phyloP scores from a whole-genome alignment of 2,888 invertebrate genomes.

The Geophilus truncorum region DNA sequence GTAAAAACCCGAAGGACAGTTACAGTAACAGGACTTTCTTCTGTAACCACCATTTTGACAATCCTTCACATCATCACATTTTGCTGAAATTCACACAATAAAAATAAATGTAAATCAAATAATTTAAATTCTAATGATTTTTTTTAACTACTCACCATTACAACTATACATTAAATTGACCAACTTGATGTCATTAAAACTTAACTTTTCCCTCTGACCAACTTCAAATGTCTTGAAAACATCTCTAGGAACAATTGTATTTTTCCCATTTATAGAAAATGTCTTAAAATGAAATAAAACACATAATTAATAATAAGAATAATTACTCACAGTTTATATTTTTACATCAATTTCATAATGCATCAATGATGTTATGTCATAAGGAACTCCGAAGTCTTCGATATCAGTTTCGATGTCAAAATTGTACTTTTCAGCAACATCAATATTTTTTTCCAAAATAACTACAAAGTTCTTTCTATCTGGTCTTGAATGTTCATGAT shows the following conservation, averaged over 20 bases:
- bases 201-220: neutral
- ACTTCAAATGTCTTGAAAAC: neutral
- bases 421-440: neutral
- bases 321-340: too few relatives aligned
- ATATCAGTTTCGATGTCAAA: conserved; percentile 12
- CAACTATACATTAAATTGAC: conserved; percentile 29
- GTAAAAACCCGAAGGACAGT: neutral
- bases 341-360: conserved; percentile 30
- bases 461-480: neutral
- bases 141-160: neutral
- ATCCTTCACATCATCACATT: neutral
- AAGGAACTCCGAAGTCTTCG: neutral
- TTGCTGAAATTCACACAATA: neutral
- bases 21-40: neutral
- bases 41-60: neutral
- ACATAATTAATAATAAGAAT: too few relatives aligned
- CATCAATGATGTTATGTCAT: conserved; percentile 23
- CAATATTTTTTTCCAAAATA: neutral
- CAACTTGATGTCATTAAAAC: conserved; percentile 9
- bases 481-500: conserved; percentile 29
- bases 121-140: too few relatives aligned
- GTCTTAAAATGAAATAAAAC: neutral
- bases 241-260: conserved; percentile 9
- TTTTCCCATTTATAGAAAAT: conserved; percentile 28
- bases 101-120: too few relatives aligned